Evolutionary conservation across 2,113 vertebrate genomes (phyloP), one percentile per base, ranked within the genome.

Genomic region (Entomyzon cyanotis): DNA sequence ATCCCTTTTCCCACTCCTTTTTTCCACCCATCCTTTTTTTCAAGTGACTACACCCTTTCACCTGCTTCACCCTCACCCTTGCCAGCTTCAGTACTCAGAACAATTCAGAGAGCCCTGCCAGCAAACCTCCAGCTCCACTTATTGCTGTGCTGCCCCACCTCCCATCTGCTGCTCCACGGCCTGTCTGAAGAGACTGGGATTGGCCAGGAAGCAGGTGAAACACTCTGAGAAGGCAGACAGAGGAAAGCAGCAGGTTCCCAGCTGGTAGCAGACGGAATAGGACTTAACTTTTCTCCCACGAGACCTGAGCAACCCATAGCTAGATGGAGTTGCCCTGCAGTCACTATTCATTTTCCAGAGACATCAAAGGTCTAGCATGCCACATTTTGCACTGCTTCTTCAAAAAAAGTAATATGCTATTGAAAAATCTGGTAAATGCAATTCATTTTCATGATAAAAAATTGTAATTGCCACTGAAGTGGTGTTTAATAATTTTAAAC

Each of bases 301-400:
- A 96, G 87, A 94, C 91, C 73, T 44, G 56, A 84, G 80, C 76
- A 94, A 87, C 79, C 71, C 60, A 63, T 67, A 70, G 87, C 35
- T 80, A 70, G 60, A 80, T 94, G 87, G 90, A 91, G 92, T 84
- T 94, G 94, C 95, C 96, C 94, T 97, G 90, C 85, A 96, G 95
- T 91, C 90, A 96, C 90, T 88, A 18, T 55, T 86, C 79, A 86
- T 93, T 87, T 95, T 93, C 63, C 84, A 94, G 71, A 85, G 63
- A 96, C 95, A 93, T 97, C 95, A 96, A 95, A 97, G 94, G 79
- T 81, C 64, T 83, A 86, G 44, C 60, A n/a, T 25, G 73, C 60
- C 78, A 35, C 64, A 59, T 94, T 95, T 95, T 94, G 83, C 80
- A 27, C 76, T 31, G 52, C 80, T 90, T 70, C 89, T 89, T 92